Evolutionary conservation across 2,888 invertebrate genomes (phyloP), one percentile per base, ranked within the genome.

Genomic region (Mythimna impura): DNA sequence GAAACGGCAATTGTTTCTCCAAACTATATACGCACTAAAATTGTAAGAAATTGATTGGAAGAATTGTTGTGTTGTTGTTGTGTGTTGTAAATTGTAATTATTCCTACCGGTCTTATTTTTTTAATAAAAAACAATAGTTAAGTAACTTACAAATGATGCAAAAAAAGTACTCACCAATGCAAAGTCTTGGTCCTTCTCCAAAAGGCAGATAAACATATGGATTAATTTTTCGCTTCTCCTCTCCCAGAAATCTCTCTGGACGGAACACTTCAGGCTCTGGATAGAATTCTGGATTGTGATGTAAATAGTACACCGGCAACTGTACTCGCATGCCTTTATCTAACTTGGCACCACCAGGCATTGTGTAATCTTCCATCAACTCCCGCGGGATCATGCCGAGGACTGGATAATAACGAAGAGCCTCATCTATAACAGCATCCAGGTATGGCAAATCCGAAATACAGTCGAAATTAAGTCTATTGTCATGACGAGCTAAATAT

Each of bases 191-290:
- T 9, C 91, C 91, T 67, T 89, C 90, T 14, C 91, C 91, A 71
- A 92, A 92, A 0, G 91, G 91, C 7, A 90, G 65, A 55, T 88
- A 91, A 0, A 88, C 87, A 70, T 82, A 91, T 0, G 88, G 89
- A n/a, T 82, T 87, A 3, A 91, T 84, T 6, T 87, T 81, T 20
- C 75, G 68, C 72, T 85, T 89, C n/a, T 85, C 84, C 1, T 87
- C 88, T 0, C 85, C 87, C 2, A 90, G 68, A 69, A 92, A 91
- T 25, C 93, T 82, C 76, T 92, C 90, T 1, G 92, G 93, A 0
- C 75, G 74, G 40, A 78, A 93, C 22, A 72, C 69, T 14, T 91
- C 88, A 3, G 92, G 92, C 5, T 92, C 85, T 1, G 88, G 85
- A 63, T 87, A 92, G 69, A 87, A 81, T 7, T 89, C 80, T 3